Base-by-base conservation (phyloP, 2,888 invertebrate species). In the Heliconius sara region DNA sequence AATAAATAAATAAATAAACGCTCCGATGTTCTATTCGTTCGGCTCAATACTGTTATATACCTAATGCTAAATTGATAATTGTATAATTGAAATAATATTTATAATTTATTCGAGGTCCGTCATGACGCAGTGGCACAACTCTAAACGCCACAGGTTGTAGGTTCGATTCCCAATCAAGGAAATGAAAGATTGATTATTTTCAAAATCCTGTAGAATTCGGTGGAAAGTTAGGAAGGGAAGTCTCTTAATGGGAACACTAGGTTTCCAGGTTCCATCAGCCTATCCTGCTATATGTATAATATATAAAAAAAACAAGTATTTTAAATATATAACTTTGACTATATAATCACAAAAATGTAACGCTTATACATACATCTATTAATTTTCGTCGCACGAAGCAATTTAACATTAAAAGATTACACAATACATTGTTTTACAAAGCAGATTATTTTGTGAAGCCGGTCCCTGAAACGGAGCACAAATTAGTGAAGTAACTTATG, bases 341-440 rank as follows among this genome's bases (percentile, higher is more conserved):
- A n/a, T 60, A 60, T n/a, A 47, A 25, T 7, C 16, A 70, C 25
- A 70, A 43, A 47, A 25, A 43, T n/a, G 68, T 22, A 68, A 39
- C 5, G 13, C 47, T 5, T 16, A 34, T 68, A 43, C 39, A 22
- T 34, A n/a, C n/a, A n/a, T 16, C 25, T 43, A n/a, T 25, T 43
- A 6, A 70, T 13, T 70, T 19, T 57, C 34, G 25, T 67, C 39
- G 34, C 52, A 57, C 52, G 60, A 27, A 67, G 66, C 72, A 78
- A 78, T 72, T 72, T 78, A 78, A 77, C 71, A 72, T 78, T 65
- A 73, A 66, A 67, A 63, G 73, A 78, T 73, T 67, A 73, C 78
- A 72, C 34, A 66, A 34, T 66, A 73, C 65, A 65, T 39, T 25
- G 65, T 72, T 77, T 27, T 43, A 65, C 22, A 66, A 73, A 78